Conservation (phyloP, 2,113 vertebrate species). For the Oryzias melastigma region DNA sequence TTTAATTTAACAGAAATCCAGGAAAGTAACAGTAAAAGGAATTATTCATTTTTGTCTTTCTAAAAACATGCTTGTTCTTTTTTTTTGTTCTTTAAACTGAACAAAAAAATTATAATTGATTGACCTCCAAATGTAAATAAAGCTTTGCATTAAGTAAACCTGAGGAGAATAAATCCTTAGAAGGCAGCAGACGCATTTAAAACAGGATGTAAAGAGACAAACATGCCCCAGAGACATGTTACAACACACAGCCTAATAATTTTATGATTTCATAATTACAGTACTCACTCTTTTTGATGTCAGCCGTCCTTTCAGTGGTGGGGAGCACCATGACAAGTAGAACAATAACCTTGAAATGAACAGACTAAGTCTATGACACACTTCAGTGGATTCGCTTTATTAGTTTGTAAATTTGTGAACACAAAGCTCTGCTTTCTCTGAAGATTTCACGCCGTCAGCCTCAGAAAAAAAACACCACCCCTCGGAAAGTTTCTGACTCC, state of each 20-base stretch:
- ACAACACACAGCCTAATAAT: constrained; percentile 39
- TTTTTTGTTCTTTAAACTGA: constrained; percentile 7
- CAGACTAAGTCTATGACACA: constrained; percentile 63
- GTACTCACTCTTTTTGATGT: constrained; percentile 48
- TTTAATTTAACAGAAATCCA: no score
- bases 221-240: constrained; percentile 50
- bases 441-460: constrained; percentile 41
- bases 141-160: constrained; percentile 49
- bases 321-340: constrained; percentile 58
- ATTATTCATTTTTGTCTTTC: constrained; percentile 3
- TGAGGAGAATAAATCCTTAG: constrained; percentile 33
- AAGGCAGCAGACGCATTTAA: constrained; percentile 28
- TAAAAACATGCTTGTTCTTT: constrained; percentile 3
- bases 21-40: constrained; percentile 5
- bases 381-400: constrained; percentile 59
- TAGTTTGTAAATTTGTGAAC: constrained; percentile 65
- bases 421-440: constrained; percentile 44
- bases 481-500: neutral
- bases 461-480: constrained; percentile 8
- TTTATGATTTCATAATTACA: constrained; percentile 61
- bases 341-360: constrained; percentile 72
- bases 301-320: constrained; percentile 42
- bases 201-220: constrained; percentile 51
- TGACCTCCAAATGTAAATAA: constrained; percentile 33
- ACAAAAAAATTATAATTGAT: constrained; percentile 25